These are phyloP conservation scores for Ptilodon capucinus DNA, from an alignment of 2,888 invertebrate genomes.

Conservation along the genomic window DNA sequence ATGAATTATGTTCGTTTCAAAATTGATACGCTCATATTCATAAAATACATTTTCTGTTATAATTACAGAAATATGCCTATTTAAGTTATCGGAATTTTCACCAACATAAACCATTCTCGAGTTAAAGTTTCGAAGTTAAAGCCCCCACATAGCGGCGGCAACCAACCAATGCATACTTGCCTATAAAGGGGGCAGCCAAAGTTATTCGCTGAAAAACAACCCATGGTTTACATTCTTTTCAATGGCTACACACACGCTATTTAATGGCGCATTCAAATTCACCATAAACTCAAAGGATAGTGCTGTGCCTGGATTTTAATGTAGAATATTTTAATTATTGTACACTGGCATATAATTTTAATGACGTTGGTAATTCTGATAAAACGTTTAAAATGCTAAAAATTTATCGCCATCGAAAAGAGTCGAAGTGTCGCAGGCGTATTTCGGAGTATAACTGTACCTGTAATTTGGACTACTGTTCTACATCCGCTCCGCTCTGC, in stretches of 20 bases:
- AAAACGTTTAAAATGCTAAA: too few relatives aligned
- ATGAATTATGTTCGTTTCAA: too few relatives aligned
- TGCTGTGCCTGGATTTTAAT: too few relatives aligned
- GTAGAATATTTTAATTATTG: too few relatives aligned
- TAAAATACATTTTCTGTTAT: too few relatives aligned
- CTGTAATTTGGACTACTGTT: constrained; percentile 4
- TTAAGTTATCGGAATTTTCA: constrained; percentile 2
- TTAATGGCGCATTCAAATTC: too few relatives aligned
- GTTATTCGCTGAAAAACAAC: background rate
- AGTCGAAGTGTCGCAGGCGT: constrained; percentile 1
- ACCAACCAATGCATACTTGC: background rate
- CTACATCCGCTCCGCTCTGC: constrained; percentile 4
- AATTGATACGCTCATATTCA: too few relatives aligned
- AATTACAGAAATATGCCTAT: background rate
- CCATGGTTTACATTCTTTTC: background rate
- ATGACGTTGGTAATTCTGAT: too few relatives aligned
- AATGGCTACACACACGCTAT: too few relatives aligned
- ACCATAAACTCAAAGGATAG: too few relatives aligned
- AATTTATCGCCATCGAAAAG: too few relatives aligned
- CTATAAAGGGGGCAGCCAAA: constrained; percentile 4
- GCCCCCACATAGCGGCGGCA: constrained; percentile 4
- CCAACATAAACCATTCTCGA: background rate
- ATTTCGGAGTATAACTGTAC: constrained; percentile 1
- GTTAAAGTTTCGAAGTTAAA: constrained; percentile 7
- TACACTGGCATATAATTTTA: too few relatives aligned